These are phyloP conservation scores for Thunnus maccoyii DNA, from an alignment of 2,113 vertebrate genomes.

Conservation along the genomic window DNA sequence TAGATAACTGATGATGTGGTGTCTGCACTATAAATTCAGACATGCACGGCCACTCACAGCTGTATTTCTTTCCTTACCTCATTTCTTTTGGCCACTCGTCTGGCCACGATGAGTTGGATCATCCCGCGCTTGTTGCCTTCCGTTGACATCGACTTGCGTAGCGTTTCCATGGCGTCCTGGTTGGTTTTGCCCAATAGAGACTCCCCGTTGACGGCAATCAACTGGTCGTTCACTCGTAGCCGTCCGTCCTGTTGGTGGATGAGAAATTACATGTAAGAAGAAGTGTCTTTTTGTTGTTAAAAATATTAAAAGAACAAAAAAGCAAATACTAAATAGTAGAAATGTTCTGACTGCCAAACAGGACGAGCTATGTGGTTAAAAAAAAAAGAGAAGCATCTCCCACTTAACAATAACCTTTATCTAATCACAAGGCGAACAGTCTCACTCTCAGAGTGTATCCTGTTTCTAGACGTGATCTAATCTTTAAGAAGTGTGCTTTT, in stretches of 20 bases:
- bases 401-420: constrained; percentile 37
- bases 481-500: constrained; percentile 37
- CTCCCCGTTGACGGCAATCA: constrained; percentile 96
- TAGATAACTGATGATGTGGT: no score
- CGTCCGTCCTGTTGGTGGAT: constrained; percentile 90
- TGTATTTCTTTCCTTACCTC: constrained; percentile 83
- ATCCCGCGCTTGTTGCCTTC: constrained; percentile 96
- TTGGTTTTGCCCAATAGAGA: constrained; percentile 96
- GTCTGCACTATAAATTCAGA: no score
- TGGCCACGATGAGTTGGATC: constrained; percentile 97
- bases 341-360: neutral
- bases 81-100: constrained; percentile 88
- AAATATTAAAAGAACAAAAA: neutral
- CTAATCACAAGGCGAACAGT: constrained; percentile 22
- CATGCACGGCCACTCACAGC: no score
- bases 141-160: constrained; percentile 96
- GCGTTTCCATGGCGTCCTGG: constrained; percentile 98
- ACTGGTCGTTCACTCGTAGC: constrained; percentile 94
- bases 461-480: constrained; percentile 42
- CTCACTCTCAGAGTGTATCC: constrained; percentile 35
- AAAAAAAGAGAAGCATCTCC: constrained; percentile 6
- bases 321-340: no score
- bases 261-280: neutral
- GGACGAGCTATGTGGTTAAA: neutral
- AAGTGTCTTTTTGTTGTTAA: neutral